phyloP scores from a whole-genome alignment of 2,113 vertebrate genomes.

The Anseranas semipalmata region DNA sequence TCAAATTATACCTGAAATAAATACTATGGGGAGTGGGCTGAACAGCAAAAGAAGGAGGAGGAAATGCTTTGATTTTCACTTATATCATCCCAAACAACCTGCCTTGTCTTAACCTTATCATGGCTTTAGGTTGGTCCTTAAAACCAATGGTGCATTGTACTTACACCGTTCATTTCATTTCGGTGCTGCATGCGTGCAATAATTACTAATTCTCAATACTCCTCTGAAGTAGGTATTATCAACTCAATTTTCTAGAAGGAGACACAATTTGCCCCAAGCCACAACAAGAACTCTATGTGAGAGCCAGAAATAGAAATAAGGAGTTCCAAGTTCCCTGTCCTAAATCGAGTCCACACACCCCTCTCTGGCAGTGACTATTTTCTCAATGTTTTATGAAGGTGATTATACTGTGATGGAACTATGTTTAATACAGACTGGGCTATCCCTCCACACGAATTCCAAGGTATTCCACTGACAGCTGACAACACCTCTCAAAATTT shows the following conservation, averaged over 20 bases:
- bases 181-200: background rate
- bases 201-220: background rate
- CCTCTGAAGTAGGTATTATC: background rate
- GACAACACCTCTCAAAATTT: background rate
- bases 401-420: background rate
- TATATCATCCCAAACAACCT: background rate
- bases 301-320: background rate
- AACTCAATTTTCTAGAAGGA: conserved; percentile 26
- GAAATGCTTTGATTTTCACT: background rate
- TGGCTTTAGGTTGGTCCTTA: background rate
- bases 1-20: background rate
- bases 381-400: background rate
- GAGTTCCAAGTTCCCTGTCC: background rate
- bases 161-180: background rate
- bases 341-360: background rate
- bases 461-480: background rate
- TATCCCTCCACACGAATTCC: background rate
- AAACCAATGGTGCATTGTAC: background rate
- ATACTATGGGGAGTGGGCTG: background rate
- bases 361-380: background rate
- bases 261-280: background rate
- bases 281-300: background rate
- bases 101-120: background rate
- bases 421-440: background rate
- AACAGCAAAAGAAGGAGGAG: background rate